Percentiles rank a stretch among this genome's conserved stretches.
These are phyloP conservation scores for Pollenia angustigena DNA, from an alignment of 2,888 invertebrate species.

Conservation along the genomic window DNA sequence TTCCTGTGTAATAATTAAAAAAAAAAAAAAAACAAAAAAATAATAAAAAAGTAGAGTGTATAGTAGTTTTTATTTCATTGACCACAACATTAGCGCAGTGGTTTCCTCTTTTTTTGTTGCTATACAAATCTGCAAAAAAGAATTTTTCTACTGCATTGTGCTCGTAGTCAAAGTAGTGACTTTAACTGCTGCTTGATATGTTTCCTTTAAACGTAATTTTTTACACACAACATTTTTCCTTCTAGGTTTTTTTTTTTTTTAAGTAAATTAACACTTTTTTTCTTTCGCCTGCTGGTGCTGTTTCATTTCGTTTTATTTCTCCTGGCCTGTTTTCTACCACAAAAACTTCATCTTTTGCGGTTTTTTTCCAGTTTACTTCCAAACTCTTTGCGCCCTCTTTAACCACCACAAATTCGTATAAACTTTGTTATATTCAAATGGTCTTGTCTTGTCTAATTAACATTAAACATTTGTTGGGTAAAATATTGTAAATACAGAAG, in stretches of 20 bases:
- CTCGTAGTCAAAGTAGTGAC: slow-evolving; percentile 33
- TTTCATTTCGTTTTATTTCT: slow-evolving; percentile 10
- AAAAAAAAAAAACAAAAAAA: neutral
- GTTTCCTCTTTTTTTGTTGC: slow-evolving; percentile 24
- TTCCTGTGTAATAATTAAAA: neutral
- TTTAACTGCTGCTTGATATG: slow-evolving; percentile 43
- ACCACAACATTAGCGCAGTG: slow-evolving; percentile 69
- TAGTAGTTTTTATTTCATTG: slow-evolving; percentile 54
- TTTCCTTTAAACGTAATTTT: slow-evolving; percentile 25
- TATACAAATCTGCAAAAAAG: neutral
- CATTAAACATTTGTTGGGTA: slow-evolving; percentile 67
- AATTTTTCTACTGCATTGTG: slow-evolving; percentile 30
- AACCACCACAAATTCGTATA: slow-evolving; percentile 1
- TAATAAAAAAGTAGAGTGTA: slow-evolving; percentile 6
- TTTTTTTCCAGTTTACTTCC: slow-evolving; percentile 16
- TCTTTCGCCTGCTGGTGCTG: slow-evolving; percentile 30
- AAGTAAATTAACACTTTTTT: slow-evolving; percentile 69
- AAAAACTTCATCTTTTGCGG: slow-evolving; percentile 65
- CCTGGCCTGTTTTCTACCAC: slow-evolving; percentile 39
- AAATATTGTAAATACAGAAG: slow-evolving; percentile 28
- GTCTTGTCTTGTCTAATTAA: slow-evolving; percentile 71
- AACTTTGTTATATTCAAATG: slow-evolving; percentile 45
- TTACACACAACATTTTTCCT: slow-evolving; percentile 26
- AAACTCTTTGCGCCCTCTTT: neutral
- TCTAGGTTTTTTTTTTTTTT: neutral